These are phyloP conservation scores for Mungos mungo DNA, from an alignment of 2,113 vertebrate species.

Conservation along the genomic window DNA sequence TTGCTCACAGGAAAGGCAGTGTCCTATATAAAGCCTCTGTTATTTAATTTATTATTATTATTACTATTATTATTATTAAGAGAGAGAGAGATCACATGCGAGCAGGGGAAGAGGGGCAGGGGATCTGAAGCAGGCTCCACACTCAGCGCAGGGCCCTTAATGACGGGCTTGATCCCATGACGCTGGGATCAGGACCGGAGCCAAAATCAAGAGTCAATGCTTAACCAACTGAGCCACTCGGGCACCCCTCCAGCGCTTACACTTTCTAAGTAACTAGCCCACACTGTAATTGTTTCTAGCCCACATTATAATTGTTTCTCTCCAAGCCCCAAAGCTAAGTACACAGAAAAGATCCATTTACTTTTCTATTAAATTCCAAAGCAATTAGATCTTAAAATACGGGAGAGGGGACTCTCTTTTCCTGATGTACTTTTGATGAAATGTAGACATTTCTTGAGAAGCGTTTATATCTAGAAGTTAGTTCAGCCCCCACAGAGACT, in stretches of 20 bases:
- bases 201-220: no score
- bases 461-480: background rate
- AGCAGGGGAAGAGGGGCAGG: no score
- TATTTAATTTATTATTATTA: background rate
- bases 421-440: background rate
- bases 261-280: background rate
- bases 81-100: no score
- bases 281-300: background rate
- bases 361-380: conserved; percentile 4
- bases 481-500: background rate
- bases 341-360: background rate
- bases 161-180: no score
- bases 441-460: background rate
- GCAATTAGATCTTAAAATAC: background rate
- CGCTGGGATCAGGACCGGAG: no score
- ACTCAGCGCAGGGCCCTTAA: no score
- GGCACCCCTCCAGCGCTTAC: background rate
- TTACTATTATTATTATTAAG: no score
- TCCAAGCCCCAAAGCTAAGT: background rate
- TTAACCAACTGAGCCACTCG: no score
- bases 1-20: background rate
- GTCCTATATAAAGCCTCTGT: background rate
- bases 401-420: background rate
- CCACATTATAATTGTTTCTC: background rate
- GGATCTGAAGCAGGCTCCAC: no score